Conservation (phyloP, 2,797 vertebrate genomes). For the Alosa sapidissima region DNA sequence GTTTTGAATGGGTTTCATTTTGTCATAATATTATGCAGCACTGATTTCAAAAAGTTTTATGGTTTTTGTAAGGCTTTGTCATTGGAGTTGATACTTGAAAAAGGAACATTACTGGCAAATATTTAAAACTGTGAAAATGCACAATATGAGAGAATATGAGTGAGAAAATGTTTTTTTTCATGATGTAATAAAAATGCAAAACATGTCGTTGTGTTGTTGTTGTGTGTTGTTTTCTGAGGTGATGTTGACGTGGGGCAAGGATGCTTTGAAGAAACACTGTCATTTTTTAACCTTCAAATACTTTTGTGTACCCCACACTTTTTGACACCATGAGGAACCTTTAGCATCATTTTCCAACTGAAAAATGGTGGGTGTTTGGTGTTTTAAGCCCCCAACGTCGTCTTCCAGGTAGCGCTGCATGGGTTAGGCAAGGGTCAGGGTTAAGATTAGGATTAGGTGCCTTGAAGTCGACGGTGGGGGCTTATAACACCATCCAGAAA, state of each 20-base stretch:
- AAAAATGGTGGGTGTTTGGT: too few relatives aligned
- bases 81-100: slow-evolving; percentile 71
- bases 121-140: slow-evolving; percentile 75
- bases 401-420: too few relatives aligned
- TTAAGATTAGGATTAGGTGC: too few relatives aligned
- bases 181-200: slow-evolving; percentile 27
- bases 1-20: slow-evolving; percentile 31
- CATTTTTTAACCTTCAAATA: too few relatives aligned
- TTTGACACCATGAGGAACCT: too few relatives aligned
- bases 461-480: too few relatives aligned
- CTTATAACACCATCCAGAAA: too few relatives aligned
- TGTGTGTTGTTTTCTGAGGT: not conserved
- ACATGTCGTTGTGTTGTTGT: not conserved
- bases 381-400: too few relatives aligned
- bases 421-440: too few relatives aligned
- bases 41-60: slow-evolving; percentile 47
- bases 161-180: slow-evolving; percentile 22
- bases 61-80: slow-evolving; percentile 51
- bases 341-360: too few relatives aligned
- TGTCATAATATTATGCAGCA: slow-evolving; percentile 46
- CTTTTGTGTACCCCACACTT: too few relatives aligned
- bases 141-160: slow-evolving; percentile 50
- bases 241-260: not conserved
- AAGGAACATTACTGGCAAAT: slow-evolving; percentile 62
- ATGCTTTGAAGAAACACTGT: too few relatives aligned